Evolutionary conservation across 2,113 vertebrate genomes (phyloP).

Genomic region (Pseudopodoces humilis): DNA sequence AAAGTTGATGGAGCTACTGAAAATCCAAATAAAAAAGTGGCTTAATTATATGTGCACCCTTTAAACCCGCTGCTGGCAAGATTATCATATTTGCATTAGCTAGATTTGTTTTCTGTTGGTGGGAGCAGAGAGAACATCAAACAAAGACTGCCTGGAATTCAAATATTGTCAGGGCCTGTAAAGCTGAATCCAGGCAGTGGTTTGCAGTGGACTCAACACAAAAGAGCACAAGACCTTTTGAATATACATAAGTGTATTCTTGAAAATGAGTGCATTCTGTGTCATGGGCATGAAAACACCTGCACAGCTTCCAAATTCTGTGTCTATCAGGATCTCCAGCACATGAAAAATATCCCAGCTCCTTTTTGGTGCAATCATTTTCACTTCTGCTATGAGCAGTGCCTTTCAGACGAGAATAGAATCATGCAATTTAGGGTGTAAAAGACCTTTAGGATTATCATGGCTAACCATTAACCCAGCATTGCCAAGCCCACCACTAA

Average conservation of each 20-base stretch:
- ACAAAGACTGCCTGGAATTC: slow-evolving; percentile 59
- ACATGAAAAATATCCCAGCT: not conserved
- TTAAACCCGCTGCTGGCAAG: slow-evolving; percentile 30
- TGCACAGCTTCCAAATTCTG: not conserved
- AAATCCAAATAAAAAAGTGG: slow-evolving; percentile 60
- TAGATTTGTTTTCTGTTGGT: slow-evolving; percentile 66
- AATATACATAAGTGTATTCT: not conserved
- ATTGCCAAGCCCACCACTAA: not conserved
- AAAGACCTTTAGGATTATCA: not conserved
- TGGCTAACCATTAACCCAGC: not conserved
- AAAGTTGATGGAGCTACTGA: slow-evolving; percentile 34
- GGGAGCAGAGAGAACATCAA: slow-evolving; percentile 48
- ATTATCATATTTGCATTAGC: slow-evolving; percentile 65
- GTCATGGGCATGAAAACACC: not conserved
- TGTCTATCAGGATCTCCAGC: not conserved
- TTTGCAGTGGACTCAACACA: not conserved
- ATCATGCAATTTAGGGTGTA: not conserved
- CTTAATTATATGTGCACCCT: slow-evolving; percentile 66
- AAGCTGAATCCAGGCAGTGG: not conserved
- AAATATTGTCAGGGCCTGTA: slow-evolving; percentile 26
- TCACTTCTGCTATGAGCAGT: not conserved
- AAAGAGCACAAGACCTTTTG: not conserved
- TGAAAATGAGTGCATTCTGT: not conserved
- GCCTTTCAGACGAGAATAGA: not conserved
- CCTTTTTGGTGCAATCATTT: not conserved